Evolutionary conservation across 2,113 vertebrate genomes (phyloP), one percentile per base, ranked within the genome.

Genomic region (Penelope pileata): DNA sequence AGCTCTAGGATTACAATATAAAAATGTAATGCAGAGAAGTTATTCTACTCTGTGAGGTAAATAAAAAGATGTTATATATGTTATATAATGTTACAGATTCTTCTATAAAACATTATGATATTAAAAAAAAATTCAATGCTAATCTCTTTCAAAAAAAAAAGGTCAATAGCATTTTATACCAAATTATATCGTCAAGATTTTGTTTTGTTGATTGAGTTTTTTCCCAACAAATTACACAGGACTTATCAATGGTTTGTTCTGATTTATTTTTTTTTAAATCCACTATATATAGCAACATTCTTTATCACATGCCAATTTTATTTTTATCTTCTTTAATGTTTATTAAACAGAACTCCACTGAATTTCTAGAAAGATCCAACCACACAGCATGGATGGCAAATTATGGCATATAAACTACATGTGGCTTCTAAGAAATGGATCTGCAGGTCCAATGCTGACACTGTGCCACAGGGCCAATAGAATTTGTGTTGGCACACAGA

Each of bases 181-280:
- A 62, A 78, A 78, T 51, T 10, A 17, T 11, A 72, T 30, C 15
- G 70, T 59, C n/a, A 6, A 1, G 26, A 0, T 21, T 43, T 43
- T 43, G 42, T 43, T 43, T 43, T 43, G 42, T 10, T 43, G 10
- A 15, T 15, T 43, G 42, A 15, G 42, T 43, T 45, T 54, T 32
- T 67, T 67, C n/a, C 32, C 36, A 72, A 62, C 18, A 5, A 63
- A 40, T 22, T 66, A 47, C 19, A 66, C 1, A 16, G 21, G 32
- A 48, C 4, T 72, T 51, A 51, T 1, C 26, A 67, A 43, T 0
- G 0, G 42, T 70, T 58, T 36, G 58, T 14, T 67, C 22, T 29
- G 12, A 3, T 45, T 9, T 15, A n/a, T n/a, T n/a, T n/a, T n/a
- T 79, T 87, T 63, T 60, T 45, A 47, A 88, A 80, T 4, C 7